Evolutionary conservation across 1,140 invertebrate genomes (phyloP), one percentile per base, ranked within the genome.

Genomic region (Pseudomyrmex pallidus): DNA sequence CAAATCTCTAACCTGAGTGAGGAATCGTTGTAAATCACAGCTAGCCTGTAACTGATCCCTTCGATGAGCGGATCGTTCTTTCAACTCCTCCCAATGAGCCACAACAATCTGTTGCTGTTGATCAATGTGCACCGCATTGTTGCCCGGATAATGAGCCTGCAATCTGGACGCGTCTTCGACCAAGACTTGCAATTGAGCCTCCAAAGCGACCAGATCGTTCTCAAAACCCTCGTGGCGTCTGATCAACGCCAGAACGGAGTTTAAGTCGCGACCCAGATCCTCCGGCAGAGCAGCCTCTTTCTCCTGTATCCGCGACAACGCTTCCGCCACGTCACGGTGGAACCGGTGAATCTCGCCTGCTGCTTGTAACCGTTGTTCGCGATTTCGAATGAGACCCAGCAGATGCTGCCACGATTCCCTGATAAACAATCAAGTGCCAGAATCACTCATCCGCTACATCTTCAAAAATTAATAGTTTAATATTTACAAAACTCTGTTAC

Each of bases 311-410:
- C 98, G 95, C 12, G 97, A 97, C 1, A 98, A 93, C 5, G 98
- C 97, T 91, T 99, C 99, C 8, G 97, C 98, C 0, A 99, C 98
- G 93, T 99, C 99, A 25, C 98, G 96, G 94, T 99, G 99, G 95
- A 99, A 99, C 56, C 98, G 95, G 93, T 99, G 99, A 85, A 99
- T 98, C 94, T 99, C 98, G 20, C 98, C 98, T 7, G 99, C 99
- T 0, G 98, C 98, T 89, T 97, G 96, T 9, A 99, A 95, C 67
- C 98, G 97, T 80, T 97, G 96, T 85, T 98, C 97, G 13, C 98
- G 95, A 74, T 97, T 96, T 86, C 97, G 96, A 59, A 99, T 97
- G 88, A 98, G 96, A 50, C 98, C 96, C 54, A 99, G 94, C 0
- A 99, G 95, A 62, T 97, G 96, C 83, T 98, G 96, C 99, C 99